Evolutionary conservation across 2,888 invertebrate genomes (phyloP).

Genomic region (Rotaria sp.): DNA sequence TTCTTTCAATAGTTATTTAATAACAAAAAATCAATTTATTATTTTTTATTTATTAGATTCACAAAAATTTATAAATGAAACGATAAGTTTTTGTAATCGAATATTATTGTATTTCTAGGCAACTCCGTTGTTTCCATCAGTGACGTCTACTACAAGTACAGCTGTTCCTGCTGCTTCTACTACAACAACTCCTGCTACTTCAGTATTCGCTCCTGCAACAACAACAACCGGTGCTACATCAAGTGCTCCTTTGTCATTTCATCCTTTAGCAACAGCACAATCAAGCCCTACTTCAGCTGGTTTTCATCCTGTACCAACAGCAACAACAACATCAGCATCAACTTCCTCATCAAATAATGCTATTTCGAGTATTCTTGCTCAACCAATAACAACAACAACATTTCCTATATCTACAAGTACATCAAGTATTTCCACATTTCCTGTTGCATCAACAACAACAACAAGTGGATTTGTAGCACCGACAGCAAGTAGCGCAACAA

Average conservation of each 20-base stretch:
- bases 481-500: neutral
- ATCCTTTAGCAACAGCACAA: neutral
- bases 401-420: neutral
- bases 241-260: neutral
- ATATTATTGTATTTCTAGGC: neutral
- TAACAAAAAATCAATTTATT: neutral
- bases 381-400: neutral
- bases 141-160: neutral
- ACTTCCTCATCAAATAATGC: neutral
- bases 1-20: neutral
- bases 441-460: neutral
- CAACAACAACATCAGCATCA: neutral
- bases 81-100: no score
- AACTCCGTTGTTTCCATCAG: neutral
- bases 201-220: neutral
- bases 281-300: neutral
- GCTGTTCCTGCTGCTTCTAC: neutral
- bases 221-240: neutral
- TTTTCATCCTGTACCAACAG: neutral
- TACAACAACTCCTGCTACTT: neutral
- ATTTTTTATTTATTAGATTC: no score
- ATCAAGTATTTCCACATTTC: neutral
- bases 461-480: neutral
- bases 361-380: no score
- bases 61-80: no score